A percentile compares a stretch with the other conserved stretches of the same genome.
These are phyloP conservation scores for Lasioglossum albipes DNA, from an alignment of 1,140 invertebrate species.

Conservation along the genomic window DNA sequence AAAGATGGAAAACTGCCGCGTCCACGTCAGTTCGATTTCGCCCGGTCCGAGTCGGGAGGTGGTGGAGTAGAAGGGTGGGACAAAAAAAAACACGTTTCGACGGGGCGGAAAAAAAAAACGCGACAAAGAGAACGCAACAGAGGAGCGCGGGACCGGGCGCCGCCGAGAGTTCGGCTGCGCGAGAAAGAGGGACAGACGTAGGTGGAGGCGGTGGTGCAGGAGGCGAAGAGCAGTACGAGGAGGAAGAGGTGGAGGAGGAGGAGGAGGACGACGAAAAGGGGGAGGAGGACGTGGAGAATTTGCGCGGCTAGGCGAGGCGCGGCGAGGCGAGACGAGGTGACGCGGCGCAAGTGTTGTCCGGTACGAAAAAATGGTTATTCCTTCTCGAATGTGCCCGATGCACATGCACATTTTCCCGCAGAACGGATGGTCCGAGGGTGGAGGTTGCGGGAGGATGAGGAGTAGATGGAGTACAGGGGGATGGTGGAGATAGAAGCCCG, in stretches of 20 bases:
- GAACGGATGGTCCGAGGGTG: slow-evolving; percentile 65
- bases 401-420: slow-evolving; percentile 72
- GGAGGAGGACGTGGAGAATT: slow-evolving; percentile 55
- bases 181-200: slow-evolving; percentile 5
- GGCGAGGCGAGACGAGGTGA: slow-evolving; percentile 36
- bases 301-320: slow-evolving; percentile 23
- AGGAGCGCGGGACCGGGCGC: slow-evolving; percentile 4
- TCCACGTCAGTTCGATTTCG: slow-evolving; percentile 67
- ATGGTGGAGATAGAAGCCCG: slow-evolving; percentile 2
- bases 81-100: slow-evolving; percentile 26
- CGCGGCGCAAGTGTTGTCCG: slow-evolving; percentile 65
- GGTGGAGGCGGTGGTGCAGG: neutral
- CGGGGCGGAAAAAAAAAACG: slow-evolving; percentile 27
- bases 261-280: neutral
- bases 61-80: slow-evolving; percentile 35
- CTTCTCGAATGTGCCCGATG: slow-evolving; percentile 73
- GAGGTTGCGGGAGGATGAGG: neutral
- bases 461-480: neutral
- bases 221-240: neutral
- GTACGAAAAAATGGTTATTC: slow-evolving; percentile 71
- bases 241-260: neutral
- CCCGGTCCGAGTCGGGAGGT: slow-evolving; percentile 49
- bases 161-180: too few relatives aligned
- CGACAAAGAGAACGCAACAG: slow-evolving; percentile 31
- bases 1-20: slow-evolving; percentile 67